Conservation (phyloP, 2,888 invertebrate genomes). For the Halictus ligatus region DNA sequence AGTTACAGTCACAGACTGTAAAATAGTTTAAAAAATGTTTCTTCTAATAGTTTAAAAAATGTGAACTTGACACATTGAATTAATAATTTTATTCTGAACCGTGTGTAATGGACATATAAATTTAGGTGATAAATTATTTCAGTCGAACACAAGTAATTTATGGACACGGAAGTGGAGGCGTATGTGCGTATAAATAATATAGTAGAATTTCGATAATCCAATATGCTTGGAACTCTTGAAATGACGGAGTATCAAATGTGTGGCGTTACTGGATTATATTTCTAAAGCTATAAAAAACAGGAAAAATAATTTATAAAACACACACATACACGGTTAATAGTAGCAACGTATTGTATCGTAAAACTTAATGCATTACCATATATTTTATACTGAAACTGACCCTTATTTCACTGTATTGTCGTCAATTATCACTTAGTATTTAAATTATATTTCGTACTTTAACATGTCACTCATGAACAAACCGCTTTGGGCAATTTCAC, state of each 20-base stretch:
- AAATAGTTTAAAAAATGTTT: too few species aligned
- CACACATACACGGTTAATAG: not conserved
- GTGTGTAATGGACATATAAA: not conserved
- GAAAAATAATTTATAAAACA: not conserved
- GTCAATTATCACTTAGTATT: not conserved
- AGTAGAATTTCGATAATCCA: constrained; percentile 4
- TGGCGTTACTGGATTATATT: not conserved
- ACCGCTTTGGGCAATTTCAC: not conserved
- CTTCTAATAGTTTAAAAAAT: too few species aligned
- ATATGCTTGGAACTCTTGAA: not conserved
- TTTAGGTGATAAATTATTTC: not conserved
- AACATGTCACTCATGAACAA: not conserved
- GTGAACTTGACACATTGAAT: not conserved
- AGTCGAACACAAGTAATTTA: not conserved
- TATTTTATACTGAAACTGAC: not conserved
- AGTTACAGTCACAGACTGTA: too few species aligned
- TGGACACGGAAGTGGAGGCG: not conserved
- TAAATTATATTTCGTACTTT: not conserved
- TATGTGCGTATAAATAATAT: not conserved
- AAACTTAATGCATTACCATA: not conserved
- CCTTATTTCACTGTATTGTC: not conserved
- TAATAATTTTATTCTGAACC: not conserved
- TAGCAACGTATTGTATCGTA: not conserved
- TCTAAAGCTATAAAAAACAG: not conserved
- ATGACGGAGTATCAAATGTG: not conserved